Base-by-base conservation (phyloP, 2,888 invertebrate species). In the Zelleria hepariella region DNA sequence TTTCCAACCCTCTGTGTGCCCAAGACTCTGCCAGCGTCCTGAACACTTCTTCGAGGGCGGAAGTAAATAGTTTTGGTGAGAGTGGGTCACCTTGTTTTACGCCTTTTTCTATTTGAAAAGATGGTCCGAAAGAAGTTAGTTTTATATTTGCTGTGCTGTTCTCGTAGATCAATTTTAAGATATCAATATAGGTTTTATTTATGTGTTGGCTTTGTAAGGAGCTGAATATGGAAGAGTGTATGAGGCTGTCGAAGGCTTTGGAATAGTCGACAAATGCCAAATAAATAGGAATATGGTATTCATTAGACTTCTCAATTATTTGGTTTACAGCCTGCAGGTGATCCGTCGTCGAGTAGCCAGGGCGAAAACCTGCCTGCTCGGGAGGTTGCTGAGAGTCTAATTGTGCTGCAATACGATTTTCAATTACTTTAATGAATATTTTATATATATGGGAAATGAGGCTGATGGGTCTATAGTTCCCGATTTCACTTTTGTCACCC, bases 161-260 rank as follows among this genome's bases (percentile, higher is more conserved):
- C 10, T 7, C 10, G 42, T 59, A 59, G n/a, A n/a, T n/a, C n/a
- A 24, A 20, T 18, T 49, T 49, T 1, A 49, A 20, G 10, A 18
- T 49, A n/a, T 49, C 20, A 7, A 18, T 49, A 23, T 53, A 58
- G n/a, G 53, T 24, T n/a, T 7, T 8, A 32, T 26, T 20, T 26
- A 58, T 47, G 8, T 53, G 32, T 24, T 58, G 53, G 24, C 42
- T 21, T 52, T 21, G 21, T 24, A 59, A 32, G n/a, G 25, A 53
- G 18, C 25, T 20, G 47, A 53, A 59, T 42, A 59, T 26, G 25
- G 18, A 53, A 5, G 32, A 24, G 23, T 59, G 53, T 23, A 23
- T 54, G 15, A 59, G 18, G 25, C 54, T 59, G 24, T 59, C 59
- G 20, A 52, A 52, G 21, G 52, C 52, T 21, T 51, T 51, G 21